Base-by-base conservation (phyloP, 1,140 invertebrate species). In the Cryptotermes secundus region DNA sequence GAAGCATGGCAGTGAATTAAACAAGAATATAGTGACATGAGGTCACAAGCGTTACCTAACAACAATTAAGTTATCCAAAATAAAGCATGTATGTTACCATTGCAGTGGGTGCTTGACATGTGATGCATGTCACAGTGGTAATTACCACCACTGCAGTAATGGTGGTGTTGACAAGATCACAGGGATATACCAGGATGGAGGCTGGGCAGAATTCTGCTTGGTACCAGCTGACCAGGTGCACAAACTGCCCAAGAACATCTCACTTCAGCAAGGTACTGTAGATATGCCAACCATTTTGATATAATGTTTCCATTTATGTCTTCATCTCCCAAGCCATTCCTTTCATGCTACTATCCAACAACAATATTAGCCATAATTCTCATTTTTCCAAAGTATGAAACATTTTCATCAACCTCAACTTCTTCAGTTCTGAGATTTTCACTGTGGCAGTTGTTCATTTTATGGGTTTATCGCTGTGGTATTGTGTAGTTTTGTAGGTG, bases 171-270 rank as follows among this genome's bases (percentile, higher is more conserved):
- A 93, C 86, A 92, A 89, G 83, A 94, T 93, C 0, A 89, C 95
- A 19, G 94, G 94, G 2, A 94, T 95, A 79, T 94, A 88, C 86
- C 88, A 87, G 38, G 89, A 95, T 87, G 94, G 94, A 0, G 94
- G 94, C 36, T 95, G 94, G 93, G 92, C 94, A 0, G 91, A 93
- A 84, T 94, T 92, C 86, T 91, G 89, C 4, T 19, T 91, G 10
- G 92, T 93, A 2, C 92, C 93, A 1, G 92, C 93, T 84, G 88
- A 87, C 7, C 93, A 94, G 88, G 93, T 95, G 0, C 91, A 90
- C 83, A 89, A 89, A 53, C 81, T 93, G 26, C 92, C 92, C 7
- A 89, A 90, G 31, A 87, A 86, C 0, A 90, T 93, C 72, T 89
- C 91, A 35, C 89, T 91, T 4, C 88, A 92, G 87, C 91, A 93